Conservation (phyloP, 2,113 vertebrate genomes). For the Eretmochelys imbricata region DNA sequence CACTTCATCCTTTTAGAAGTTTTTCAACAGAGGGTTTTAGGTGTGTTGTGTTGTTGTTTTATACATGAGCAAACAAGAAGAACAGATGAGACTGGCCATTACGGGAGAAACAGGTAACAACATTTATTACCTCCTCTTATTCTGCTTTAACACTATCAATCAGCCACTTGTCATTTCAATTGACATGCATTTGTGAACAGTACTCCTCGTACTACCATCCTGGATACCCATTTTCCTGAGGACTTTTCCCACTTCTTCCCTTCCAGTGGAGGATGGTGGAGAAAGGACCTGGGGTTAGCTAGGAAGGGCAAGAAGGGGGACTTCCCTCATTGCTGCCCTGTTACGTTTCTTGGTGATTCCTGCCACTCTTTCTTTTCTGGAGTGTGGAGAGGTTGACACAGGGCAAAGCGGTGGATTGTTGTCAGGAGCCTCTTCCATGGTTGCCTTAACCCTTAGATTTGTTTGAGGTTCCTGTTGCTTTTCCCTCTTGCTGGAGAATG, state of each 20-base stretch:
- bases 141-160: background rate
- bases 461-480: background rate
- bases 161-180: background rate
- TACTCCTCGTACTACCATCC: background rate
- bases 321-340: background rate
- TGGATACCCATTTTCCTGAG: background rate
- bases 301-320: background rate
- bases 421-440: background rate
- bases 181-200: background rate
- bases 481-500: background rate
- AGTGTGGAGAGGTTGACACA: background rate
- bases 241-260: background rate
- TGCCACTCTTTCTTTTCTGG: background rate
- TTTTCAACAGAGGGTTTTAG: background rate
- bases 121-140: background rate
- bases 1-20: background rate
- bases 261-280: background rate
- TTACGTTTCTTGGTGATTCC: background rate
- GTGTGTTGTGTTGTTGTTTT: background rate
- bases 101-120: background rate
- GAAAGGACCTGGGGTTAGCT: background rate
- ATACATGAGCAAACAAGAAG: conserved; percentile 31
- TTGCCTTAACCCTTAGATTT: background rate
- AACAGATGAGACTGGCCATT: background rate
- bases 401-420: background rate